Conservation (phyloP, 2,113 vertebrate genomes). For the Campylomormyrus tamandua region DNA sequence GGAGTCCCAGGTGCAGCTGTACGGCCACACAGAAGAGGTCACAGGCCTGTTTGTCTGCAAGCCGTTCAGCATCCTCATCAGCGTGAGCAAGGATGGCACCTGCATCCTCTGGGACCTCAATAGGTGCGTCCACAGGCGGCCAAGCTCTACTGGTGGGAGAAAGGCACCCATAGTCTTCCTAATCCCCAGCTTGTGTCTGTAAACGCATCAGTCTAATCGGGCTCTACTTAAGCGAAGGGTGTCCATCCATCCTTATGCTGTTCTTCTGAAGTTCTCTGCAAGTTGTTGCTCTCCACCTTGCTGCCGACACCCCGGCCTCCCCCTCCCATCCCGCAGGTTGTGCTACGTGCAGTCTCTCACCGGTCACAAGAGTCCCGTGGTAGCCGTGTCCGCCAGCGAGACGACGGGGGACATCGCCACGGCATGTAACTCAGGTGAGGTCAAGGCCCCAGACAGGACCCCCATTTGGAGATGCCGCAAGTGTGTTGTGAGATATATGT, state of each 20-base stretch:
- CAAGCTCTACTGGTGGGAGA: background rate
- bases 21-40: constrained; percentile 87
- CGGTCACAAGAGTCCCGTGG: constrained; percentile 95
- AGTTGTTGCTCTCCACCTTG: background rate
- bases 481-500: background rate
- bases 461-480: background rate
- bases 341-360: constrained; percentile 95
- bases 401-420: constrained; percentile 94
- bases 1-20: constrained; percentile 85
- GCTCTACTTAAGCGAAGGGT: background rate
- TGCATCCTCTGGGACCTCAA: constrained; percentile 98
- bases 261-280: background rate
- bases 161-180: background rate
- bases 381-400: constrained; percentile 90
- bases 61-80: constrained; percentile 92
- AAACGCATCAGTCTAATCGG: background rate
- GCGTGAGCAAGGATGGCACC: constrained; percentile 87
- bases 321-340: constrained; percentile 57
- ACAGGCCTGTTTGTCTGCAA: constrained; percentile 90
- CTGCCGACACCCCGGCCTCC: background rate
- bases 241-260: background rate
- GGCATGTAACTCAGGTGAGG: constrained; percentile 88
- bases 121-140: constrained; percentile 55
- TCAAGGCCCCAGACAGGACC: background rate
- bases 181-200: background rate